phyloP scores from a whole-genome alignment of 2,888 invertebrate genomes.

The Apamea crenata region DNA sequence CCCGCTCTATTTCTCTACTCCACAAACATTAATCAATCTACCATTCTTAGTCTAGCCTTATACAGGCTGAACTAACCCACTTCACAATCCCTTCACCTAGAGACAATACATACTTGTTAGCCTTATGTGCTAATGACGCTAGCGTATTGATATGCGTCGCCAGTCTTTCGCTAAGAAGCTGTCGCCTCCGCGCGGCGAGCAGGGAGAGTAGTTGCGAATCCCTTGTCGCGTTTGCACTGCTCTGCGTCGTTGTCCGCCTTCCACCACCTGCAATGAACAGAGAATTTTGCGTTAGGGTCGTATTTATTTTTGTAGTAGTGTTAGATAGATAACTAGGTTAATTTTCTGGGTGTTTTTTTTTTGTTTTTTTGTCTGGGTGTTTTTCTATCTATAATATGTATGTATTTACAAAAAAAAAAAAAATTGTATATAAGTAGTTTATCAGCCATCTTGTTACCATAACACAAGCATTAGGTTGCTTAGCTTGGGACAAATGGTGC shows the following conservation, averaged over 20 bases:
- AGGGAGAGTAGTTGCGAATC: constrained; percentile 91
- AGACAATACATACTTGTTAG: constrained; percentile 82
- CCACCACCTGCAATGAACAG: constrained; percentile 79
- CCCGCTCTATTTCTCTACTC: background rate
- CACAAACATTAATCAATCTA: constrained; percentile 9
- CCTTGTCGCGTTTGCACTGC: constrained; percentile 85
- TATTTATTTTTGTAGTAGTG: background rate
- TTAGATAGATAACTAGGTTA: background rate
- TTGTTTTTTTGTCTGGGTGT: too few relatives aligned
- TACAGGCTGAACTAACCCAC: constrained; percentile 48
- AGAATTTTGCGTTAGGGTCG: constrained; percentile 22
- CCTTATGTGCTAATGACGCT: constrained; percentile 85
- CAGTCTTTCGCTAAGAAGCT: constrained; percentile 89
- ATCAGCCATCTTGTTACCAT: too few relatives aligned
- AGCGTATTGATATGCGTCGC: constrained; percentile 87
- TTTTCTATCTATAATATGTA: too few relatives aligned
- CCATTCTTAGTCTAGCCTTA: constrained; percentile 18
- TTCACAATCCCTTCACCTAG: constrained; percentile 56
- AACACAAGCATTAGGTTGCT: too few relatives aligned
- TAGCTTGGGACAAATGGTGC: too few relatives aligned
- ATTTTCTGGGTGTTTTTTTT: too few relatives aligned
- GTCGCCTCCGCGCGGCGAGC: constrained; percentile 91
- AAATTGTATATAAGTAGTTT: too few relatives aligned
- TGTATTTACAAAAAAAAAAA: too few relatives aligned
- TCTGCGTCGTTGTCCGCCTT: constrained; percentile 81